phyloP scores from a whole-genome alignment of 2,888 invertebrate species.

The Hymenopus coronatus region DNA sequence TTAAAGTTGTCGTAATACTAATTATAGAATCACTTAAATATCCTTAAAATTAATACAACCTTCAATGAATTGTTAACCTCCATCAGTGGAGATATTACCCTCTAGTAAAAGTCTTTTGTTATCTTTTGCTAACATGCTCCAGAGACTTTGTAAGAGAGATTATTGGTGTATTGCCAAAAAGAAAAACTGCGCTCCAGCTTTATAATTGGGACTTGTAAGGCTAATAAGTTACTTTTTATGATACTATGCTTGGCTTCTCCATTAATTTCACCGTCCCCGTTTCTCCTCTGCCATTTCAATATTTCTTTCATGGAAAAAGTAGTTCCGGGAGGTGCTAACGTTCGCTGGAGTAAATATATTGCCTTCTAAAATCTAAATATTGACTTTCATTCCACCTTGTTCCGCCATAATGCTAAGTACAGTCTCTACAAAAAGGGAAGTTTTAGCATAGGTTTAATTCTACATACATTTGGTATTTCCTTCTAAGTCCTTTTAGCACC shows the following conservation, averaged over 20 bases:
- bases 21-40: too few relatives aligned
- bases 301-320: neutral
- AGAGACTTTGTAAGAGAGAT: too few relatives aligned
- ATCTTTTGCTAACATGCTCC: too few relatives aligned
- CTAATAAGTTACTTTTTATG: neutral
- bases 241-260: neutral
- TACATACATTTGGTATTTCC: too few relatives aligned
- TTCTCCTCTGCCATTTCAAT: neutral
- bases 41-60: too few relatives aligned
- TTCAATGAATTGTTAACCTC: too few relatives aligned
- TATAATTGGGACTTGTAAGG: neutral
- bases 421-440: too few relatives aligned
- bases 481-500: too few relatives aligned
- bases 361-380: neutral
- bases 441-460: too few relatives aligned
- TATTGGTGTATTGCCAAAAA: neutral
- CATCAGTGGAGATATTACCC: too few relatives aligned
- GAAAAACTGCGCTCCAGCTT: neutral
- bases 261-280: neutral
- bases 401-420: neutral
- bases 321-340: neutral
- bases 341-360: neutral
- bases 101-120: too few relatives aligned
- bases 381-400: neutral
- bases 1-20: too few relatives aligned